Evolutionary conservation across 2,113 vertebrate genomes (phyloP).

Genomic region (Heteronetta atricapilla): DNA sequence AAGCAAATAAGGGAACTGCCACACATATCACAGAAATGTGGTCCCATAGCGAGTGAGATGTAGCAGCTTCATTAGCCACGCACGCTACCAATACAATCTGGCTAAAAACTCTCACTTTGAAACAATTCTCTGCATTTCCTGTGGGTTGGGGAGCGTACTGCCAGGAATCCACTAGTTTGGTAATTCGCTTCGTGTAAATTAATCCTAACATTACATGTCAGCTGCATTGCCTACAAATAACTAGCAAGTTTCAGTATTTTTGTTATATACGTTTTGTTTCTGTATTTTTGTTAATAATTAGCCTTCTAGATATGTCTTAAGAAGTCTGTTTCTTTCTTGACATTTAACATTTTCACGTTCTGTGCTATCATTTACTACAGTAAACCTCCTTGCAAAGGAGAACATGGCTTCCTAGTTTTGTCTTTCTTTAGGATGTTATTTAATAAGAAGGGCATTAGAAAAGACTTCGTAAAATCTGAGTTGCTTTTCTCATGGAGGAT

Average conservation of each 20-base stretch:
- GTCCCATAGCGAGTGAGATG: background rate
- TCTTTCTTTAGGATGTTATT: background rate
- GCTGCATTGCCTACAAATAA: background rate
- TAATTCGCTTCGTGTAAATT: conserved; percentile 52
- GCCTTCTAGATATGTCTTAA: background rate
- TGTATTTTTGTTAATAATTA: conserved; percentile 16
- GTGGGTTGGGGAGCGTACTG: background rate
- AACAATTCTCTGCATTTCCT: background rate
- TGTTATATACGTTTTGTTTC: background rate
- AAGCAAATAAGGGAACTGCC: background rate
- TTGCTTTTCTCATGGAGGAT: background rate
- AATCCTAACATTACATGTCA: conserved; percentile 56
- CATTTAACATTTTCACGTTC: background rate
- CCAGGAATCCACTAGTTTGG: background rate
- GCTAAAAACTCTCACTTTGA: background rate
- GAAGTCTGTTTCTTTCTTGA: background rate
- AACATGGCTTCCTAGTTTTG: background rate
- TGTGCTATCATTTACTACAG: background rate
- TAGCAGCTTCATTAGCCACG: background rate
- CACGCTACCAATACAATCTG: background rate
- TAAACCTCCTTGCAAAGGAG: background rate
- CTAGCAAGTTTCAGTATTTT: conserved; percentile 21
- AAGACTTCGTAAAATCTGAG: background rate
- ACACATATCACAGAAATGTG: background rate
- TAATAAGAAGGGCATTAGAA: background rate